These are phyloP conservation scores for Takifugu ocellatus DNA, from an alignment of 2,797 vertebrate species.

Conservation along the genomic window DNA sequence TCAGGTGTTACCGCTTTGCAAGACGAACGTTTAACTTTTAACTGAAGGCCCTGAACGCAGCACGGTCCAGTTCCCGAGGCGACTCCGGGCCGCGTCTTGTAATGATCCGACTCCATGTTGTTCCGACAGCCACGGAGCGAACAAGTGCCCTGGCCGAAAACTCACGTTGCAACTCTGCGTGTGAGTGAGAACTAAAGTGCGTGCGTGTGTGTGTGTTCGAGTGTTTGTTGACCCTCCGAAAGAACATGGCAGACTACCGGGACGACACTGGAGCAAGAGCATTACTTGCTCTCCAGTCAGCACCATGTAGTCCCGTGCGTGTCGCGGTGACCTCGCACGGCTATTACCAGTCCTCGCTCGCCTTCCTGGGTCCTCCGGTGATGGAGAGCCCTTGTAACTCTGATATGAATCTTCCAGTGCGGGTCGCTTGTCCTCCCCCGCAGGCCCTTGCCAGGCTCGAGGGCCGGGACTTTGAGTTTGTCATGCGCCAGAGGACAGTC, in stretches of 20 bases:
- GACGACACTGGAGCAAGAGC: conserved; percentile 89
- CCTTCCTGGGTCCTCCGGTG: conserved; percentile 51
- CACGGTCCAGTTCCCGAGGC: conserved; percentile 25
- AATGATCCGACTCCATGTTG: conserved; percentile 73
- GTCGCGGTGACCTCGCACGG: conserved; percentile 72
- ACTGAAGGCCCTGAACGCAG: conserved; percentile 23
- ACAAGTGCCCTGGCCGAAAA: conserved; percentile 68
- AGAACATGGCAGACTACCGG: conserved; percentile 92
- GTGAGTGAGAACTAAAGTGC: conserved; percentile 41
- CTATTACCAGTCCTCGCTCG: conserved; percentile 65
- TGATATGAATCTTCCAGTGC: conserved; percentile 45
- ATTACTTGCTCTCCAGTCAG: conserved; percentile 87
- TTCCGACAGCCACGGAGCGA: conserved; percentile 71
- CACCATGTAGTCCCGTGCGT: conserved; percentile 84
- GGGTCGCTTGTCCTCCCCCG: conserved; percentile 49
- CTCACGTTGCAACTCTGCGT: conserved; percentile 71
- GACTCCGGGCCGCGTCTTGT: conserved; percentile 60
- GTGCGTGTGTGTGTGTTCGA: conserved; percentile 14
- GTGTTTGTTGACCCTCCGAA: conserved; percentile 52
- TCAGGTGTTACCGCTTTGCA: too few species aligned
- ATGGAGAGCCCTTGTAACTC: conserved; percentile 48
- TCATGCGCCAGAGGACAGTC: conserved; percentile 92
- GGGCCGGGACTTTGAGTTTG: conserved; percentile 96
- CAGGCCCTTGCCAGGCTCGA: conserved; percentile 88
- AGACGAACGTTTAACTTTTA: too few species aligned